Conservation (phyloP, 2,888 invertebrate species). For the Philereme vetulata region DNA sequence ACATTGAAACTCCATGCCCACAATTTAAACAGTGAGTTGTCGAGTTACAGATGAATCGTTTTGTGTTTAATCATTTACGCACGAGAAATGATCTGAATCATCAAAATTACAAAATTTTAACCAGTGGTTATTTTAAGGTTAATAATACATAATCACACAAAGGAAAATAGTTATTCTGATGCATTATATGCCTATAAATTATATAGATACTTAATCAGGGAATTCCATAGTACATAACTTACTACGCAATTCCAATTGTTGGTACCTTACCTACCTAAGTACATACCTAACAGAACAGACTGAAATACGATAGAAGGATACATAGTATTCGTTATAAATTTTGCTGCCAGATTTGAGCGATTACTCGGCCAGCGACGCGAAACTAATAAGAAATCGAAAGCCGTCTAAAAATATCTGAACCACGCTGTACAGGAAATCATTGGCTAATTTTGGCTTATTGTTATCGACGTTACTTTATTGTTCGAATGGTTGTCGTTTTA, state of each 20-base stretch:
- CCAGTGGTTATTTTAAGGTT: no score
- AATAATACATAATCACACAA: no score
- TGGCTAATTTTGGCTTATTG: background rate
- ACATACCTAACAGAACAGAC: background rate
- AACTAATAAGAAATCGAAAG: conserved; percentile 44
- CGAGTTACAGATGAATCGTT: background rate
- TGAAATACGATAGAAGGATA: conserved; percentile 12
- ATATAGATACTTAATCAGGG: no score
- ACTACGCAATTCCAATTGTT: no score
- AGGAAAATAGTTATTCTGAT: no score
- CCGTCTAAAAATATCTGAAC: conserved; percentile 35
- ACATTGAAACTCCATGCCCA: background rate
- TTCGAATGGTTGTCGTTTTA: background rate
- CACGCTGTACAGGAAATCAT: conserved; percentile 7
- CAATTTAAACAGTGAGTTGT: conserved; percentile 3
- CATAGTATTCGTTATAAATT: conserved; percentile 13
- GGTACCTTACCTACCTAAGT: no score
- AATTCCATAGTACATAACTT: no score
- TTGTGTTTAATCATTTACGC: no score
- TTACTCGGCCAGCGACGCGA: conserved; percentile 26
- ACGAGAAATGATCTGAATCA: no score
- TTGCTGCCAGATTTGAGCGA: conserved; percentile 12
- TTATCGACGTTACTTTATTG: conserved; percentile 10
- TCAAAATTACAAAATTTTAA: no score
- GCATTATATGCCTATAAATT: no score